Percentiles rank a stretch among this genome's conserved stretches.
Evolutionary conservation across 2,888 invertebrate species (phyloP).

Genomic region (Aelia acuminata): DNA sequence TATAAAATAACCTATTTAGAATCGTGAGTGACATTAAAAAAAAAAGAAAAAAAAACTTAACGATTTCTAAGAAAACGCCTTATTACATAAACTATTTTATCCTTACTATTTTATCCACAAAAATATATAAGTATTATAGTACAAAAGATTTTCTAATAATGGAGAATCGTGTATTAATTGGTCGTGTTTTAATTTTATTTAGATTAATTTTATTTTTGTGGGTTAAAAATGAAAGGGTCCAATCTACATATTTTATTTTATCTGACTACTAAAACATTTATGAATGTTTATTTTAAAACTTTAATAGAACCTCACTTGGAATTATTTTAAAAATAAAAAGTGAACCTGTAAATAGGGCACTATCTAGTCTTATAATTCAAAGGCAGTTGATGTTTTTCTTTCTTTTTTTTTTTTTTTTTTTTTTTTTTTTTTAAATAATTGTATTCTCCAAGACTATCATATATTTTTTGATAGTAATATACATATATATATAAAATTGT

Average conservation of each 20-base stretch:
- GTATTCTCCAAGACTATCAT: slow-evolving; percentile 57
- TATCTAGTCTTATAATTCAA: slow-evolving; percentile 58
- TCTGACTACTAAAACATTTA: slow-evolving; percentile 34
- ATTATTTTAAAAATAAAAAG: slow-evolving; percentile 58
- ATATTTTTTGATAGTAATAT: slow-evolving; percentile 59
- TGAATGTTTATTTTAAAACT: slow-evolving; percentile 47
- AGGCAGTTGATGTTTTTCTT: slow-evolving; percentile 33
- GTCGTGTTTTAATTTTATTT: slow-evolving; percentile 37
- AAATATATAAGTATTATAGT: slow-evolving; percentile 46
- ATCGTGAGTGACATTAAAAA: slow-evolving; percentile 48
- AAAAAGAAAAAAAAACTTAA: slow-evolving; percentile 18
- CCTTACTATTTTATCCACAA: slow-evolving; percentile 58
- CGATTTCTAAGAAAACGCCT: slow-evolving; percentile 57
- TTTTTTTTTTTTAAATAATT: slow-evolving; percentile 50
- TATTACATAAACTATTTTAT: slow-evolving; percentile 58
- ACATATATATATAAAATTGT: slow-evolving; percentile 57
- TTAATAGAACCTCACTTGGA: slow-evolving; percentile 48
- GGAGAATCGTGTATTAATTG: slow-evolving; percentile 46
- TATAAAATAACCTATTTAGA: slow-evolving; percentile 49
- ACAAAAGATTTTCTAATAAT: slow-evolving; percentile 51
- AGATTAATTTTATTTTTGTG: slow-evolving; percentile 56
- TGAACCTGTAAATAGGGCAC: slow-evolving; percentile 57
- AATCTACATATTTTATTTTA: slow-evolving; percentile 50
- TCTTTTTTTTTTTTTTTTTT: slow-evolving; percentile 27
- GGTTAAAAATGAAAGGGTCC: slow-evolving; percentile 60